Evolutionary conservation across 2,797 vertebrate genomes (phyloP), one percentile per base, ranked within the genome.

Genomic region (Microcaecilia unicolor): DNA sequence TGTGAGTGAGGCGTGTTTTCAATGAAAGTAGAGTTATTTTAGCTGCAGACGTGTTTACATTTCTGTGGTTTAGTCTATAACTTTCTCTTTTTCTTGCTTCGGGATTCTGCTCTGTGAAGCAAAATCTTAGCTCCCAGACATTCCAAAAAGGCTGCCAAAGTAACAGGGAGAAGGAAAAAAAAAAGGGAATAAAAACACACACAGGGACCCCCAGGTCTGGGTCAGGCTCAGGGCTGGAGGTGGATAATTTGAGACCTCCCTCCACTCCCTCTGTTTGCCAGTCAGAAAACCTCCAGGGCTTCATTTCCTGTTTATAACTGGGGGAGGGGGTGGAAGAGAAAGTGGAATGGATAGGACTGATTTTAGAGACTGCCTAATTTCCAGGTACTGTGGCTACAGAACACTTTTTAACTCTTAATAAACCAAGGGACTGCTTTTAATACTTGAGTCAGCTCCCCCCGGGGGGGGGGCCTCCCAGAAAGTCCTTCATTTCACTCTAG

Each of bases 41-140:
- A 86, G 85, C 83, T 87, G 81, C 86, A 90, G 88, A 88, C 87
- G 59, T 89, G 85, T 91, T 91, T 91, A 91, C 87, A 89, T 91
- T 89, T 88, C 86, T 91, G 88, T 84, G 88, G 87, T 89, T 84
- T 83, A 79, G 84, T 87, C 87, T 89, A 86, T 83, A 87, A 88
- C 87, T 89, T 88, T 88, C 86, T 84, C 81, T 84, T 84, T 84
- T 83, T 79, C 81, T 86, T 80, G 64, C 79, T 85, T 84, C 81
- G 85, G 74, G 77, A 84, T 81, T 72, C 78, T 82, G 74, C 78
- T 77, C 71, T 74, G 61, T 78, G 81, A 81, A 88, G 83, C 76
- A 83, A 80, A 83, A 80, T 74, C 81, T 84, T 63, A 72, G 76
- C 81, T 87, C 80, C 85, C 83, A 90, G 87, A 89, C 88, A 91